Evolutionary conservation across 2,797 vertebrate species (phyloP).

Genomic region (Artibeus jamaicensis): DNA sequence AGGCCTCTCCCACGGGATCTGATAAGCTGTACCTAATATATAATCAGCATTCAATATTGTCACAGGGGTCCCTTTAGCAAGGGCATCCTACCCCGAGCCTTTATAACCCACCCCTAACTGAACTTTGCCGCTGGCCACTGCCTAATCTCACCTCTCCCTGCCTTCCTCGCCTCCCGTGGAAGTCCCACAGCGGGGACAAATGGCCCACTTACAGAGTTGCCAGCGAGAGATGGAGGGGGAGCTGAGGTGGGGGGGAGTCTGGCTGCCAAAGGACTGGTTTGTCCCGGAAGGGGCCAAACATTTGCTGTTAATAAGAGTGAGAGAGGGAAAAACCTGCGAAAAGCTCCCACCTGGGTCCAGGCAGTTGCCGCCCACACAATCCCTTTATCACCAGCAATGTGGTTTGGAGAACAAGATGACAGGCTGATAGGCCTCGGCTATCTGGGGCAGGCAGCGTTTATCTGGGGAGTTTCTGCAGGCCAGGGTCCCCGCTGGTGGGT

Average conservation of each 20-base stretch:
- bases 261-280: conserved; percentile 76
- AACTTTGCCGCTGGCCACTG: conserved; percentile 77
- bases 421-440: conserved; percentile 56
- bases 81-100: background rate
- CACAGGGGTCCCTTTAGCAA: background rate
- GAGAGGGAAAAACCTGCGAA: background rate
- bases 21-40: background rate
- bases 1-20: background rate
- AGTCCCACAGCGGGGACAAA: conserved; percentile 81
- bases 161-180: conserved; percentile 73
- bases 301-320: conserved; percentile 68
- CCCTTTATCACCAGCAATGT: conserved; percentile 71
- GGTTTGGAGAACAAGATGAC: conserved; percentile 66
- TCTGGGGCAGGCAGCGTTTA: conserved; percentile 63
- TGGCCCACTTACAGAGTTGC: conserved; percentile 79
- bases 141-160: conserved; percentile 60
- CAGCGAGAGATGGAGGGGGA: conserved; percentile 70
- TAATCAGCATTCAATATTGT: background rate
- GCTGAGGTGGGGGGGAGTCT: conserved; percentile 74
- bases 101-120: background rate
- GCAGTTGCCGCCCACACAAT: conserved; percentile 54
- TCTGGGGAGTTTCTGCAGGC: conserved; percentile 54
- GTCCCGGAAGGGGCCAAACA: conserved; percentile 71
- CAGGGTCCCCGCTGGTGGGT: background rate
- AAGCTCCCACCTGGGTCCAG: conserved; percentile 32